phyloP scores from a whole-genome alignment of 2,888 invertebrate species.

The Nomada hirtipes region DNA sequence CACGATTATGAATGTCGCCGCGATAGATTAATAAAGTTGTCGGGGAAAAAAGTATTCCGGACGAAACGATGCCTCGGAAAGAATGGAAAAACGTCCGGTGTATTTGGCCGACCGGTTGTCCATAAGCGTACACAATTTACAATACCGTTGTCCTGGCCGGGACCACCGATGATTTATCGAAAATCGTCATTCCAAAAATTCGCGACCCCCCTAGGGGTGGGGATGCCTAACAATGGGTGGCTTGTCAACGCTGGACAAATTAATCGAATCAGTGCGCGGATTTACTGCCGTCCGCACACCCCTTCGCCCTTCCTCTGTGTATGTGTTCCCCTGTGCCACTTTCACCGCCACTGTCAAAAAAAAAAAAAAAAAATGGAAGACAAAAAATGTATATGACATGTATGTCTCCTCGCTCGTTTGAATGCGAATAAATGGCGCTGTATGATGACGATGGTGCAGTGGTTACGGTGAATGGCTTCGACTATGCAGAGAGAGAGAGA shows the following conservation, averaged over 20 bases:
- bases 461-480: slow-evolving; percentile 52
- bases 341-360: not conserved
- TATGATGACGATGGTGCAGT: slow-evolving; percentile 60
- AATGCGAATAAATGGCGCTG: slow-evolving; percentile 65
- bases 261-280: slow-evolving; percentile 73
- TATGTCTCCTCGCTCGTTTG: slow-evolving; percentile 65
- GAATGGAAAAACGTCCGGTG: slow-evolving; percentile 48
- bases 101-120: slow-evolving; percentile 60
- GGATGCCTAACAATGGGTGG: slow-evolving; percentile 51
- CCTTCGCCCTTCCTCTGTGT: not conserved
- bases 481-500: slow-evolving; percentile 1
- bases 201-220: slow-evolving; percentile 33
- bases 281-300: slow-evolving; percentile 61
- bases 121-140: slow-evolving; percentile 60
- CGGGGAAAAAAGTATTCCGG: slow-evolving; percentile 24
- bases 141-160: slow-evolving; percentile 41
- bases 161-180: slow-evolving; percentile 65
- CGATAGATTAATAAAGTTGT: slow-evolving; percentile 47
- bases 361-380: slow-evolving; percentile 18
- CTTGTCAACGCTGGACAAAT: slow-evolving; percentile 68
- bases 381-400: slow-evolving; percentile 51
- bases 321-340: not conserved
- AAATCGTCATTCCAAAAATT: slow-evolving; percentile 66
- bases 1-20: slow-evolving; percentile 39
- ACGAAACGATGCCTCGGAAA: not conserved